phyloP scores from a whole-genome alignment of 2,888 invertebrate genomes.

The Microchrysa polita region DNA sequence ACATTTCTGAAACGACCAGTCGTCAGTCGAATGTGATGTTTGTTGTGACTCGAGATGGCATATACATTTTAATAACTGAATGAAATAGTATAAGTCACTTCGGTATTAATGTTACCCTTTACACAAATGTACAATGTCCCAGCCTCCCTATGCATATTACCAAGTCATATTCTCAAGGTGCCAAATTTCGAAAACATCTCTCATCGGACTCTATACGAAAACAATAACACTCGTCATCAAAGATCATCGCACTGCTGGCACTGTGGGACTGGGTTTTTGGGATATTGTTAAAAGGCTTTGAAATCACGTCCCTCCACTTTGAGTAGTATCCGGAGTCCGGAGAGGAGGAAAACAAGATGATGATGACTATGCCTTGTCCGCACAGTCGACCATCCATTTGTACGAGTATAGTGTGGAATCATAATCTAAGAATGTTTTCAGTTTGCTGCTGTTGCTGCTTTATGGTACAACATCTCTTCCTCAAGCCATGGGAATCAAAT shows the following conservation, averaged over 20 bases:
- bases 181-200: constrained; percentile 36
- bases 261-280: neutral
- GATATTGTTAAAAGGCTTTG: constrained; percentile 20
- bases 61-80: neutral
- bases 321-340: neutral
- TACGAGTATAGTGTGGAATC: too few relatives aligned
- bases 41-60: neutral
- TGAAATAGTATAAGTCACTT: neutral
- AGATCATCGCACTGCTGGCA: constrained; percentile 18
- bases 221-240: constrained; percentile 39
- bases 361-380: too few relatives aligned
- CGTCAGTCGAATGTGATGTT: neutral
- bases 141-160: neutral
- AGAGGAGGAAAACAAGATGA: neutral
- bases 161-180: constrained; percentile 13
- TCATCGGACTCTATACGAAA: constrained; percentile 21
- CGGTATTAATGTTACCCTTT: constrained; percentile 14
- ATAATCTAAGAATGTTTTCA: constrained; percentile 13
- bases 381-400: too few relatives aligned
- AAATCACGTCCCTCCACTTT: constrained; percentile 36
- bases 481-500: neutral
- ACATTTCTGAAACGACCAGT: constrained; percentile 6
- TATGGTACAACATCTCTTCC: constrained; percentile 6
- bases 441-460: neutral
- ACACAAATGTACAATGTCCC: constrained; percentile 15